Percentiles rank a stretch among this genome's conserved stretches.
phyloP scores from a whole-genome alignment of 30 jellyfish, hydroid and myxozoan genomes.

The Hydra vulgaris region DNA sequence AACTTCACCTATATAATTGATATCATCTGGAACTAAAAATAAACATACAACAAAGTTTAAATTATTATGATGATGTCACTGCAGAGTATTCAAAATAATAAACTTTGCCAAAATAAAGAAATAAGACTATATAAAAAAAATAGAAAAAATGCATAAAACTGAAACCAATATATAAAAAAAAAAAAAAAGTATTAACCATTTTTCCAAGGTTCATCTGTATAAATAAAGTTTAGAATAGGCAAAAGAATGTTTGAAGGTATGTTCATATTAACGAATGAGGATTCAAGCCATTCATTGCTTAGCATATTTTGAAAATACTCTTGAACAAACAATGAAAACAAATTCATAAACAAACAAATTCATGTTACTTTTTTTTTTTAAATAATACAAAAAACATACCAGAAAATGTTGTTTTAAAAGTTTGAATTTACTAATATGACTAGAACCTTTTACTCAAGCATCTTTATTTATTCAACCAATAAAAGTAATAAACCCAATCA shows the following conservation, averaged over 20 bases:
- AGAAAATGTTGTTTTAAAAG: too few relatives aligned
- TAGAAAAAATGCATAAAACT: neutral
- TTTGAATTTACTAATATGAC: too few relatives aligned
- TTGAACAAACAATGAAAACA: neutral
- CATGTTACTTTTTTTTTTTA: neutral
- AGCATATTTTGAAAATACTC: conserved; percentile 63
- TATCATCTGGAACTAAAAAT: conserved; percentile 37
- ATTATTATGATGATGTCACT: neutral
- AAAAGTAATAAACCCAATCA: too few relatives aligned
- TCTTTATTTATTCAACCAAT: too few relatives aligned
- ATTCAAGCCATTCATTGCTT: conserved; percentile 60
- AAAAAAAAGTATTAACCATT: conserved; percentile 16
- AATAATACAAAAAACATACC: too few relatives aligned
- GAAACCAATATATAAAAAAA: neutral
- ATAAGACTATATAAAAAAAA: neutral
- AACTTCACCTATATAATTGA: conserved; percentile 57
- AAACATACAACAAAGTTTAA: neutral
- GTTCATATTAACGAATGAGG: conserved; percentile 30
- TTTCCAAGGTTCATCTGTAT: conserved; percentile 49
- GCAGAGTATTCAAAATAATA: neutral
- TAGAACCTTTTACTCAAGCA: too few relatives aligned
- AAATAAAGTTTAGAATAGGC: conserved; percentile 41
- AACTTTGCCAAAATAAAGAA: neutral
- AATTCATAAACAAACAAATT: neutral
- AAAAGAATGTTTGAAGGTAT: conserved; percentile 44